Conservation (phyloP, 1,140 invertebrate genomes). For the Limonius californicus region DNA sequence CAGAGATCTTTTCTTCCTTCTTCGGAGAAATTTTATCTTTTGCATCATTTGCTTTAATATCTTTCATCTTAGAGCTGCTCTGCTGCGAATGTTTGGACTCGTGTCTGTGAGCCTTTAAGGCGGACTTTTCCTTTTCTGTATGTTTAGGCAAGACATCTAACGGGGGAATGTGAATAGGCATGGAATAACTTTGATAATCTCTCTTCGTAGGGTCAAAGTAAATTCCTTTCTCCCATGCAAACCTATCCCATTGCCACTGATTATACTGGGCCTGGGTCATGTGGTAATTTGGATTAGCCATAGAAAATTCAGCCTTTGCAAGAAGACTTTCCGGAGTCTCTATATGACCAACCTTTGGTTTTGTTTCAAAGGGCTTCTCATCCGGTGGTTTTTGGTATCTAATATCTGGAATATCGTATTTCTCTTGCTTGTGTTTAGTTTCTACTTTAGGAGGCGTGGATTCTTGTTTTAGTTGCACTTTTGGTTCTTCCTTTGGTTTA, state of each 20-base stretch:
- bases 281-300: conserved; percentile 51
- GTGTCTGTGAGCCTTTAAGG: conserved; percentile 40
- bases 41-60: conserved; percentile 32
- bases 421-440: conserved; percentile 36
- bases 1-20: conserved; percentile 39
- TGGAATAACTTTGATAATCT: conserved; percentile 38
- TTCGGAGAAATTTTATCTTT: conserved; percentile 51
- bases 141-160: conserved; percentile 42
- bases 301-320: conserved; percentile 52
- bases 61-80: conserved; percentile 35
- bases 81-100: conserved; percentile 34
- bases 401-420: conserved; percentile 32
- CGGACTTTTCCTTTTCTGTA: conserved; percentile 40
- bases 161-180: conserved; percentile 38
- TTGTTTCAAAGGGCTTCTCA: conserved; percentile 35
- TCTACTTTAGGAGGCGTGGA: conserved; percentile 42
- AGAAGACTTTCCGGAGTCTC: conserved; percentile 49
- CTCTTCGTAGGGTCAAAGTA: conserved; percentile 41
- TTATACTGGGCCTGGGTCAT: conserved; percentile 56
- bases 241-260: conserved; percentile 59
- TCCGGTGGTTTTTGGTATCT: conserved; percentile 36
- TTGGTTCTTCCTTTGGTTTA: conserved; percentile 18
- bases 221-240: conserved; percentile 38
- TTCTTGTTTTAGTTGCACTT: conserved; percentile 34
- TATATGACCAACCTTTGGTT: conserved; percentile 30